Conservation (phyloP, 2,113 vertebrate genomes). For the Variabilichromis moorii region DNA sequence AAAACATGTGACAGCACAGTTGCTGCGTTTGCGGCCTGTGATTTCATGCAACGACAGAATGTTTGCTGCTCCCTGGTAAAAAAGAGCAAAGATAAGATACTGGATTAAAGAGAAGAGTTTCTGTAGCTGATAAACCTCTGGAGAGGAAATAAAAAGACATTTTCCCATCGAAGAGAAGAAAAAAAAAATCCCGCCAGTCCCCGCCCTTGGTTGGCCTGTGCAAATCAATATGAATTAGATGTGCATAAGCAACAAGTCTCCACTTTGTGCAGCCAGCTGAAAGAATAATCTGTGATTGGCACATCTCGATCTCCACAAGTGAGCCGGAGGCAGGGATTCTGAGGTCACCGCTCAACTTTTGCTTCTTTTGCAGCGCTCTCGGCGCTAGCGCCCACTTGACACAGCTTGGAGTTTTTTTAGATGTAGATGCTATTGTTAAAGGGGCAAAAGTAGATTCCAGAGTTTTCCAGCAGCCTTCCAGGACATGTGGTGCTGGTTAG, state of each 20-base stretch:
- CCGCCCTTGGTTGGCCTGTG: conserved; percentile 1
- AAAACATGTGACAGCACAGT: not conserved
- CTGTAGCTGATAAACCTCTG: not conserved
- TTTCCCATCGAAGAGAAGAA: not conserved
- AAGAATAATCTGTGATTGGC: not conserved
- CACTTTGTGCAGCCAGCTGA: not conserved
- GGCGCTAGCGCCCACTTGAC: conserved; percentile 42
- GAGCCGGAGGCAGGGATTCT: not conserved
- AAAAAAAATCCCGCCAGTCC: not conserved
- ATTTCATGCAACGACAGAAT: not conserved
- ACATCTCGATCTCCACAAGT: not conserved
- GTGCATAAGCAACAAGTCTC: not conserved
- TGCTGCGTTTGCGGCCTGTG: not conserved
- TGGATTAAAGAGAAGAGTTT: not conserved
- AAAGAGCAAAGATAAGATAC: not conserved
- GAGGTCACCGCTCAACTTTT: not conserved
- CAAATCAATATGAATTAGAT: conserved; percentile 16
- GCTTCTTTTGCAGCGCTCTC: not conserved
- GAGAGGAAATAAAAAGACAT: not conserved
- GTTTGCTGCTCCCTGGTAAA: not conserved
- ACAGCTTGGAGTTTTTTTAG: not conserved
- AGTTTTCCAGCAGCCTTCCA: conserved; percentile 61
- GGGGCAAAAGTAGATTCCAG: conserved; percentile 56
- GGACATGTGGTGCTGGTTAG: conserved; percentile 71
- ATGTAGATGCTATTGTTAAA: conserved; percentile 64